These are phyloP conservation scores for Tupiocoris notatus DNA, from an alignment of 2,888 invertebrate species.

Conservation along the genomic window DNA sequence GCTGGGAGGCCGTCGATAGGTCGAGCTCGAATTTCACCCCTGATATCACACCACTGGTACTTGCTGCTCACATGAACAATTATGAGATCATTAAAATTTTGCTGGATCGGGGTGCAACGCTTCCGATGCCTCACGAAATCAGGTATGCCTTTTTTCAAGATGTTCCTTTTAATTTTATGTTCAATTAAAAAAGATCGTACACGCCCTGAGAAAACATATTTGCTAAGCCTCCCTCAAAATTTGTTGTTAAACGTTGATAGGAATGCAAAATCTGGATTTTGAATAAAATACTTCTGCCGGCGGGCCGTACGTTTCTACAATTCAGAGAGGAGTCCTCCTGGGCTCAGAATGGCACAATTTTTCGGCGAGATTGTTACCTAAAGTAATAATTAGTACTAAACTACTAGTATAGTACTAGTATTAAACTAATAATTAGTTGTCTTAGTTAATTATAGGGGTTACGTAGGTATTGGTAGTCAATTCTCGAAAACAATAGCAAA, in stretches of 20 bases:
- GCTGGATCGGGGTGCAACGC: conserved; percentile 85
- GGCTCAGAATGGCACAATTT: too few species aligned
- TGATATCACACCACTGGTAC: conserved; percentile 91
- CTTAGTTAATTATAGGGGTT: too few species aligned
- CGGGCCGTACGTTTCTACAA: too few species aligned
- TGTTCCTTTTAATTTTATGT: too few species aligned
- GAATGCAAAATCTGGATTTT: background rate
- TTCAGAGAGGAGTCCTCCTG: too few species aligned
- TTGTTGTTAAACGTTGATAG: background rate
- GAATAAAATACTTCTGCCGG: background rate
- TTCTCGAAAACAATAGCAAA: too few species aligned
- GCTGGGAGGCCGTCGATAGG: conserved; percentile 81
- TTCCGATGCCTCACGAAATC: conserved; percentile 89
- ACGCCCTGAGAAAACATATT: background rate
- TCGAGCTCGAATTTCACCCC: conserved; percentile 84
- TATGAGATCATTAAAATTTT: conserved; percentile 95
- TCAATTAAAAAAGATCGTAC: background rate
- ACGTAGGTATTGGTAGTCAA: too few species aligned
- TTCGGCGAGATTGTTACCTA: too few species aligned
- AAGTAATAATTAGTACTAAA: too few species aligned
- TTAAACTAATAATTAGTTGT: too few species aligned
- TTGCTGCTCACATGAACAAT: conserved; percentile 94
- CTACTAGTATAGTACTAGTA: too few species aligned
- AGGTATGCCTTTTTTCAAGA: conserved; percentile 62
- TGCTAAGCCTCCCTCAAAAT: background rate